Conservation (phyloP, 2,113 vertebrate genomes). For the Ophthalmolycus amberensis region DNA sequence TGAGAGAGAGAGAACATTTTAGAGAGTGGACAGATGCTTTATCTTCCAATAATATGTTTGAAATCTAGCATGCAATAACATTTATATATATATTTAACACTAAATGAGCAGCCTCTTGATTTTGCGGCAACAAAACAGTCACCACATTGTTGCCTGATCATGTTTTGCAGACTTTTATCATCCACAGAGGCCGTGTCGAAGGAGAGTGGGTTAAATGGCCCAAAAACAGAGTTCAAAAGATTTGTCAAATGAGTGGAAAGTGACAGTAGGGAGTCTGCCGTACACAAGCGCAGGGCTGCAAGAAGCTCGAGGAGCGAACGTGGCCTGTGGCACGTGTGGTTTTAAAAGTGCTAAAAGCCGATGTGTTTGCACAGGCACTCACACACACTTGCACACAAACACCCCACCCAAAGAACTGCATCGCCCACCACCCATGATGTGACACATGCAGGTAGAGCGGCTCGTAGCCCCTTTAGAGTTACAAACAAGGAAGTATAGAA, state of each 20-base stretch:
- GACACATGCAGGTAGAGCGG: background rate
- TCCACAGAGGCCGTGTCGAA: background rate
- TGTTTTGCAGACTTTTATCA: background rate
- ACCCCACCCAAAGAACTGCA: slow-evolving; percentile 1
- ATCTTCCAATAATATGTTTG: background rate
- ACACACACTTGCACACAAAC: background rate
- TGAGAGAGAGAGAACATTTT: background rate
- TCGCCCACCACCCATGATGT: slow-evolving; percentile 33
- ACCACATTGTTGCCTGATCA: background rate
- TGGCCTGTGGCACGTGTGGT: slow-evolving; percentile 48
- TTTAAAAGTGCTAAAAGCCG: slow-evolving; percentile 35
- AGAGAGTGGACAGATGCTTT: background rate
- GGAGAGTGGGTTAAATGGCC: background rate
- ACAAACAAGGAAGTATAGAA: background rate
- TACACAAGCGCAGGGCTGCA: background rate
- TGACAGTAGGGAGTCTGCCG: background rate
- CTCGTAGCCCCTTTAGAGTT: background rate
- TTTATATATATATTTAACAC: background rate
- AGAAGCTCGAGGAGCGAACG: background rate
- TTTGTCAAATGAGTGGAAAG: background rate
- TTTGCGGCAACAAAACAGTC: background rate
- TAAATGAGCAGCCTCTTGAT: background rate
- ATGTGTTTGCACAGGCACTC: background rate
- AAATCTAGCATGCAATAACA: background rate
- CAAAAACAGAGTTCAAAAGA: background rate